Percentiles rank a stretch among this genome's conserved stretches.
Evolutionary conservation across 2,888 invertebrate species (phyloP).

Genomic region (Parnassius glacialis): DNA sequence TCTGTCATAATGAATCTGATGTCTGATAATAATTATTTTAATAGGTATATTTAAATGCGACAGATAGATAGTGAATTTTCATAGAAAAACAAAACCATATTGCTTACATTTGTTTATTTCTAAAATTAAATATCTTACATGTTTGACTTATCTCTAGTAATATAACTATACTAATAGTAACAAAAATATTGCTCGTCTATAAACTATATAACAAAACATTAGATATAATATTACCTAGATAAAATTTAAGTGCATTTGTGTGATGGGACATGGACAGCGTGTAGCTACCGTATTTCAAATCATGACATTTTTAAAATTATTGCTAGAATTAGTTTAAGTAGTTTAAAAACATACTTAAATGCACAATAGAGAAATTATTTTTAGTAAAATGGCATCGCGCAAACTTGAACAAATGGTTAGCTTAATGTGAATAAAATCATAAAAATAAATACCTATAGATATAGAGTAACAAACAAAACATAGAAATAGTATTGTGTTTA

Average conservation of each 20-base stretch:
- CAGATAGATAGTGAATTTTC: slow-evolving; percentile 7
- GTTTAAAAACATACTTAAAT: neutral
- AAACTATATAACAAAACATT: slow-evolving; percentile 47
- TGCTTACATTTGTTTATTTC: slow-evolving; percentile 66
- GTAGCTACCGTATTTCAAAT: neutral
- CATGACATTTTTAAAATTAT: neutral
- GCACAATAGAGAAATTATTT: neutral
- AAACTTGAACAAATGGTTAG: no score
- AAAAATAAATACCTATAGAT: no score
- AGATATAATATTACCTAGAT: slow-evolving; percentile 25
- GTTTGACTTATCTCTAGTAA: slow-evolving; percentile 48
- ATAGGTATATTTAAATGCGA: neutral
- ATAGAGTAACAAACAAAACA: no score
- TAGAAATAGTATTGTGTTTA: no score
- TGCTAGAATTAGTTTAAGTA: no score
- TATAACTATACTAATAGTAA: slow-evolving; percentile 51
- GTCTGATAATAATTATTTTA: neutral
- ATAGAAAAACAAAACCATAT: slow-evolving; percentile 32
- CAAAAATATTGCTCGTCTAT: slow-evolving; percentile 74
- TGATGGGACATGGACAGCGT: slow-evolving; percentile 9
- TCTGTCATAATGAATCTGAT: no score
- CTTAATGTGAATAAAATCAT: no score
- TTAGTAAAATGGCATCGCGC: no score
- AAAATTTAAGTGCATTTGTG: slow-evolving; percentile 21
- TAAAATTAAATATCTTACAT: slow-evolving; percentile 66